Base-by-base conservation (phyloP, 2,888 invertebrate genomes). In the Xanthia icteritia region DNA sequence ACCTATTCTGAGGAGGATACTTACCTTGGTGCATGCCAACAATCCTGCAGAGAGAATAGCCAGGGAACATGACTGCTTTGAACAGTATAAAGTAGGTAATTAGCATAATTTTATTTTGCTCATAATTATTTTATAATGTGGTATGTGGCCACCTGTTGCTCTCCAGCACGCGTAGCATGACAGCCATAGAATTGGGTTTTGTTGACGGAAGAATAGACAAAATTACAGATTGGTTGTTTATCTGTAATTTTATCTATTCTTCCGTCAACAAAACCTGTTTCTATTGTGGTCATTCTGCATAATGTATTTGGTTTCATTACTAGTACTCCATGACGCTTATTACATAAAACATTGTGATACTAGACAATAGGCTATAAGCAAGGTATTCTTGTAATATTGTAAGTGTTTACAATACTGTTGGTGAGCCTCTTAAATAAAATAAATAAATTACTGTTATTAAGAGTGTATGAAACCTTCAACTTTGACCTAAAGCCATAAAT, bases 61-160 rank as follows among this genome's bases (percentile, higher is more conserved):
- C 0, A 97, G 98, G 72, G 98, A 99, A 92, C 98, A 98, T 95
- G 98, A 98, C 91, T 97, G 97, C 86, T 97, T 97, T 88, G 97
- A 98, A 65, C 91, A 93, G 74, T 98, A 97, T 92, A 97, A 97
- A 96, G 98, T 98, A 89, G 73, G 86, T 85, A 42, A 79, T 69
- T 78, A 72, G 6, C 11, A 20, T 58, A 9, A 27, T 39, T 54
- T 66, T 31, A 6, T 15, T 48, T 8, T 23, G 31, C 0, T 51
- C 5, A 15, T 23, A 23, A 15, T 51, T 67, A 8, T 45, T 20
- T 67, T 9, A 13, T 66, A 13, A 11, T 51, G 20, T 20, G 8
- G 20, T 51, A 51, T 63, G 15, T 64, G n/a, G n/a, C 23, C 4
- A 36, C 8, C 9, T 31, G 20, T 61, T 61, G 17, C 13, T 63